Base-by-base conservation (phyloP, 2,113 vertebrate genomes). In the Equus przewalskii region DNA sequence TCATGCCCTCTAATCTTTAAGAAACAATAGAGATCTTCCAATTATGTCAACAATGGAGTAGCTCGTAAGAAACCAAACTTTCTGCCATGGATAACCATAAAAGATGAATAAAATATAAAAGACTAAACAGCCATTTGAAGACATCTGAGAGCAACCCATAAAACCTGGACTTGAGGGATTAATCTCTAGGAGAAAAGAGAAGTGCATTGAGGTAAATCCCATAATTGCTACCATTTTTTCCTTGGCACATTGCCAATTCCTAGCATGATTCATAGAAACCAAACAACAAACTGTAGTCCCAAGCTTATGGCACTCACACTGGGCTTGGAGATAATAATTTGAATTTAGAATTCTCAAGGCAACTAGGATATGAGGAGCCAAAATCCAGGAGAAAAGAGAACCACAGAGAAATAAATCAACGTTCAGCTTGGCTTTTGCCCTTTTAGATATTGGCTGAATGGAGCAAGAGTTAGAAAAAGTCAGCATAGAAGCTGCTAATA, bases 261-360 rank as follows among this genome's bases (percentile, higher is more conserved):
- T 46, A 36, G 24, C 36, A 79, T 28, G 15, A 1, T 73, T 15
- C 26, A 62, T 19, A 62, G 18, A 78, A 95, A 91, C 7, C 13
- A 91, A 91, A 88, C 12, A 13, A 33, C 81, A 81, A 58, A 3
- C n/a, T 69, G 30, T 1, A 70, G 51, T 6, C 78, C 46, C 46
- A 21, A 67, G n/a, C 76, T 79, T 41, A 64, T 28, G 7, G 46
- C 16, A 79, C 16, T 16, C 73, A 65, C 5, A 12, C 19, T 49
- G 30, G 79, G 54, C 36, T 82, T 81, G 14, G 15, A 92, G 21
- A 41, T 19, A 46, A 82, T 67, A 24, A 24, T 62, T n/a, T 36
- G 54, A 84, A 84, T 75, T 95, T n/a, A 91, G 30, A 83, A 91
- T 84, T 67, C 11, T 58, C 15, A 91, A 84, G n/a, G 44, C 21